Conservation (phyloP, 2,888 invertebrate genomes). For the Spodoptera picta region DNA sequence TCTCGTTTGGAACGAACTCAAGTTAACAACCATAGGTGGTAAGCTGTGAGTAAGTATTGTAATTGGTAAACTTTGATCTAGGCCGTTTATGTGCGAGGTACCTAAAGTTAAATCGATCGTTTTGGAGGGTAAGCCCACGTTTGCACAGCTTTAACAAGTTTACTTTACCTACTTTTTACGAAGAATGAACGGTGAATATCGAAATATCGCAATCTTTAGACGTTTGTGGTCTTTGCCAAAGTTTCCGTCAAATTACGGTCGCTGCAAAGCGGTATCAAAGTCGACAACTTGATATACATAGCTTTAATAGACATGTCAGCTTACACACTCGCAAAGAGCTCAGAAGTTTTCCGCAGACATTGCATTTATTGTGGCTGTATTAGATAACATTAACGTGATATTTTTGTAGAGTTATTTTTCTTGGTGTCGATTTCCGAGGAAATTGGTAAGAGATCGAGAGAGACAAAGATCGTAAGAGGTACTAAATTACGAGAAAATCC, state of each 20-base stretch:
- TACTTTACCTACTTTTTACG: slow-evolving; percentile 63
- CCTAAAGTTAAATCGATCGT: slow-evolving; percentile 69
- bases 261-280: slow-evolving; percentile 31
- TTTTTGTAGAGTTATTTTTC: too few relatives aligned
- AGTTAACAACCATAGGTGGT: slow-evolving; percentile 14
- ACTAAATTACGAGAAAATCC: too few relatives aligned
- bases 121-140: slow-evolving; percentile 48
- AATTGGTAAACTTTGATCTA: slow-evolving; percentile 71
- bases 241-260: slow-evolving; percentile 25
- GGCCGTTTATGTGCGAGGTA: slow-evolving; percentile 54
- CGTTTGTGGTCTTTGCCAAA: slow-evolving; percentile 27
- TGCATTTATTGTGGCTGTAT: slow-evolving; percentile 3
- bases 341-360: slow-evolving; percentile 15
- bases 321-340: slow-evolving; percentile 20
- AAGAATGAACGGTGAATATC: slow-evolving; percentile 29
- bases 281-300: slow-evolving; percentile 26
- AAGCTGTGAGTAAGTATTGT: slow-evolving; percentile 59
- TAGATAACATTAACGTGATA: not conserved
- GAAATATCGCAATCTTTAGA: slow-evolving; percentile 29
- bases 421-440: too few relatives aligned
- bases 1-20: slow-evolving; percentile 16
- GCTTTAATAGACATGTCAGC: slow-evolving; percentile 26
- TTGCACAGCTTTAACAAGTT: slow-evolving; percentile 69
- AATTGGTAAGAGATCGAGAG: too few relatives aligned
- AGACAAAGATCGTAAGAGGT: too few relatives aligned